Evolutionary conservation across 2,113 vertebrate genomes (phyloP).

Genomic region (Thunnus thynnus): DNA sequence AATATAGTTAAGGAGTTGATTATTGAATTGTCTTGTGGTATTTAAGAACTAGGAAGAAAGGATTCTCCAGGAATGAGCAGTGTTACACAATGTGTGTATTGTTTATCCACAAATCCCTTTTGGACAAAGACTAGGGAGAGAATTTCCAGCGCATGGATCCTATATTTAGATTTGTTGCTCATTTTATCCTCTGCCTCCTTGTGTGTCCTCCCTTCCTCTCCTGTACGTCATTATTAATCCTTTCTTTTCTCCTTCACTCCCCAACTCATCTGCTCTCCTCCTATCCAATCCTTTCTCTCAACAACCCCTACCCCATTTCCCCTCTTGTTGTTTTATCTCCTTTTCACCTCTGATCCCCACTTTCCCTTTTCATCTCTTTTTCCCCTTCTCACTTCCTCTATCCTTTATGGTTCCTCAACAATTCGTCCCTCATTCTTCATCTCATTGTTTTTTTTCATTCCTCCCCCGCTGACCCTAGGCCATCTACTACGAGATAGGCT

Average conservation of each 20-base stretch:
- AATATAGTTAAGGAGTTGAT: neutral
- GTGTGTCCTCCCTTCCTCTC: conserved; percentile 32
- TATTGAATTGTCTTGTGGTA: conserved; percentile 31
- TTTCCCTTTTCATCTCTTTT: neutral
- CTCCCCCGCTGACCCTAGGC: conserved; percentile 81
- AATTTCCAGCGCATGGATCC: conserved; percentile 37
- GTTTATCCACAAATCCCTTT: conserved; percentile 56
- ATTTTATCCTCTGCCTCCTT: conserved; percentile 57
- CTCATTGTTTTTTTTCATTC: conserved; percentile 17
- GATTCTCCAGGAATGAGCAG: conserved; percentile 19
- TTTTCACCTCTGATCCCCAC: conserved; percentile 2
- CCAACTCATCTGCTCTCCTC: conserved; percentile 11
- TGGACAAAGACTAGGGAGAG: conserved; percentile 35
- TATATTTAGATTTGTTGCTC: conserved; percentile 63
- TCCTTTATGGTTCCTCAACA: conserved; percentile 1
- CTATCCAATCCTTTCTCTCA: conserved; percentile 13
- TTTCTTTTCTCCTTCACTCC: conserved; percentile 37
- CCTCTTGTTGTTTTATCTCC: conserved; percentile 19
- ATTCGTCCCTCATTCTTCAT: conserved; percentile 7
- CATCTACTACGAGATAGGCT: conserved; percentile 93
- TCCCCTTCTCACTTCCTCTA: neutral
- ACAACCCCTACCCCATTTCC: neutral
- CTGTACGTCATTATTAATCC: conserved; percentile 33
- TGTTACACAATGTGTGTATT: conserved; percentile 37
- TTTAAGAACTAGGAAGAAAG: conserved; percentile 25